Evolutionary conservation across 2,113 vertebrate species (phyloP).

Genomic region (Ictidomys tridecemlineatus): DNA sequence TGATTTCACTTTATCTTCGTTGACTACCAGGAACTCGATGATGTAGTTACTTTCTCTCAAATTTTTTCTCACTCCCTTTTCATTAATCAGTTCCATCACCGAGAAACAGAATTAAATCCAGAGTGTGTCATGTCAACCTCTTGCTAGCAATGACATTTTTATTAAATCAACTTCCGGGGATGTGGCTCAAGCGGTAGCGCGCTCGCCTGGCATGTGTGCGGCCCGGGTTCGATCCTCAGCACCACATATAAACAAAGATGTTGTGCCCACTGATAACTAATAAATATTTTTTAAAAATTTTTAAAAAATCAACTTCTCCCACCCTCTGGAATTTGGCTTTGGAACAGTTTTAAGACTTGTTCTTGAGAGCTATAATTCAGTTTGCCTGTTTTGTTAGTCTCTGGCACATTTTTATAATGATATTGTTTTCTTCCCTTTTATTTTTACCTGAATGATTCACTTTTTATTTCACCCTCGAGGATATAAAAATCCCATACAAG

Average conservation of each 20-base stretch:
- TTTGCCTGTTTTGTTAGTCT: background rate
- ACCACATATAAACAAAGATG: too few species aligned
- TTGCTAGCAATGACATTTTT: background rate
- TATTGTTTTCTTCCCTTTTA: constrained; percentile 33
- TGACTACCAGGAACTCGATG: background rate
- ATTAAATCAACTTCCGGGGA: background rate
- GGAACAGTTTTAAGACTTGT: background rate
- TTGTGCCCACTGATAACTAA: too few species aligned
- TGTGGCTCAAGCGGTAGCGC: too few species aligned
- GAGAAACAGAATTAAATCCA: background rate
- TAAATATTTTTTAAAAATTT: too few species aligned
- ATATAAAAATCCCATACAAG: background rate
- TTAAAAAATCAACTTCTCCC: background rate
- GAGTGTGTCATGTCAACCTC: background rate
- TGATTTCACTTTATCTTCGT: background rate
- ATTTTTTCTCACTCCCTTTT: background rate
- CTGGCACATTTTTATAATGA: background rate
- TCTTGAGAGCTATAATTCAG: constrained; percentile 23
- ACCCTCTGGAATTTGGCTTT: constrained; percentile 20
- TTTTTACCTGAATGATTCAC: background rate
- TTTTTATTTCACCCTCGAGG: background rate
- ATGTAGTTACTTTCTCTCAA: background rate
- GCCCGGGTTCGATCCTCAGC: too few species aligned
- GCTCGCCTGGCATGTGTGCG: too few species aligned
- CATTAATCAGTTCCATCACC: background rate